Percentiles rank a stretch among this genome's conserved stretches.
These are phyloP conservation scores for Drosophila koepferae DNA, from an alignment of 2,888 invertebrate species.

Conservation along the genomic window DNA sequence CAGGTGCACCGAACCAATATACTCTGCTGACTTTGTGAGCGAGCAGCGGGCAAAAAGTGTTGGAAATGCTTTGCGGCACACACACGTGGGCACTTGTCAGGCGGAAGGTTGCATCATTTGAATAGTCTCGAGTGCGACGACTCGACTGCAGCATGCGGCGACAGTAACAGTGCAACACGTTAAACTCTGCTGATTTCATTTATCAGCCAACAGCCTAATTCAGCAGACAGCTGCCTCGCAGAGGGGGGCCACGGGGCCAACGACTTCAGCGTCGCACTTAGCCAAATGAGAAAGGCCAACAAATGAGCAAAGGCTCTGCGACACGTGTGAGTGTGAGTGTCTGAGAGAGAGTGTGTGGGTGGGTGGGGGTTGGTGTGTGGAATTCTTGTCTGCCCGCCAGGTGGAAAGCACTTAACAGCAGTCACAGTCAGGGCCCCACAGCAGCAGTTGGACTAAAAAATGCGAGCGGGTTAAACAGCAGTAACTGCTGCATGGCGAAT, in stretches of 20 bases:
- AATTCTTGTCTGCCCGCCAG: constrained; percentile 58
- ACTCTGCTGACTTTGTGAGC: neutral
- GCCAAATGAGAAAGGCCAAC: constrained; percentile 77
- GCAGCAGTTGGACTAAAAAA: constrained; percentile 34
- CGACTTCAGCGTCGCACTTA: constrained; percentile 82
- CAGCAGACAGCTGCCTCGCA: constrained; percentile 39
- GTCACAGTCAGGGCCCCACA: constrained; percentile 10
- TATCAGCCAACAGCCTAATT: constrained; percentile 69
- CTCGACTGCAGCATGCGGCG: constrained; percentile 10
- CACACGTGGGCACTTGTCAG: constrained; percentile 73
- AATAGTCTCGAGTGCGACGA: constrained; percentile 59
- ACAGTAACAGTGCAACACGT: constrained; percentile 24
- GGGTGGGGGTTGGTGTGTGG: constrained; percentile 18
- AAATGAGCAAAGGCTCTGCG: constrained; percentile 74
- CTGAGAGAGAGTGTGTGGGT: constrained; percentile 14
- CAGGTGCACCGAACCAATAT: neutral
- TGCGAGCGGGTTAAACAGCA: constrained; percentile 51
- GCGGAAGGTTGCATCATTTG: constrained; percentile 40
- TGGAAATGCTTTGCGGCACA: constrained; percentile 53
- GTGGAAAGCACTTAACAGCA: constrained; percentile 73
- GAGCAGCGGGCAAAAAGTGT: constrained; percentile 35
- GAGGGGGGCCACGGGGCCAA: constrained; percentile 56
- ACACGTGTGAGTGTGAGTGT: constrained; percentile 27
- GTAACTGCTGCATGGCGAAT: constrained; percentile 48
- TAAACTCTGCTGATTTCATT: constrained; percentile 59